A percentile compares a stretch with the other conserved stretches of the same genome.
Conservation (phyloP, 2,888 invertebrate genomes). For the Eudemis profundana region DNA sequence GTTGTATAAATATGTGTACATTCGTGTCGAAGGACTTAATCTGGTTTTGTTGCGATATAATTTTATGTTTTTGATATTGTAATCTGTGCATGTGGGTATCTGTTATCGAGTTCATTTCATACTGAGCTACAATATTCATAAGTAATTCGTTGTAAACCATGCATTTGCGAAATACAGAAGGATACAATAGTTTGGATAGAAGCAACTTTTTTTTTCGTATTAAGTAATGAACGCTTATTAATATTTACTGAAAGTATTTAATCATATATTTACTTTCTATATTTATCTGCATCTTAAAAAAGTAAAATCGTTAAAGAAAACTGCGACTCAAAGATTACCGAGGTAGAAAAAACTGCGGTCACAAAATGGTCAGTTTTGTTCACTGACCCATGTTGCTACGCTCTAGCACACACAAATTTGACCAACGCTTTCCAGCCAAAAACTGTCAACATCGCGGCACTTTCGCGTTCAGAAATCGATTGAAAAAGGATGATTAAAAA, state of each 20-base stretch:
- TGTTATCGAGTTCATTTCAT: too few species aligned
- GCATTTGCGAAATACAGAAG: too few species aligned
- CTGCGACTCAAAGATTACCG: too few species aligned
- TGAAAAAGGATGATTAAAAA: constrained; percentile 57
- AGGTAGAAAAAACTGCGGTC: neutral
- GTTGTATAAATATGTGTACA: neutral
- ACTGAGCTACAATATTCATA: too few species aligned
- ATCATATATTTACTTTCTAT: neutral
- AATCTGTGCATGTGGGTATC: neutral
- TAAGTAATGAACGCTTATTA: too few species aligned
- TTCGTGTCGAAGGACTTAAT: neutral
- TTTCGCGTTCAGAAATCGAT: constrained; percentile 50
- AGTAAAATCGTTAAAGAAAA: neutral
- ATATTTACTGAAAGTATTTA: too few species aligned
- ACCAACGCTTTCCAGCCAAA: constrained; percentile 36
- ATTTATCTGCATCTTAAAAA: neutral
- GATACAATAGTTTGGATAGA: too few species aligned
- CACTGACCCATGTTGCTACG: constrained; percentile 5
- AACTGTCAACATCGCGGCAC: constrained; percentile 46
- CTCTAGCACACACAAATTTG: constrained; percentile 15
- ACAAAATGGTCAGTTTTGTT: constrained; percentile 3
- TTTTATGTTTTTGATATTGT: neutral
- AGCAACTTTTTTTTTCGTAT: too few species aligned
- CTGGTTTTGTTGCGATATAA: neutral
- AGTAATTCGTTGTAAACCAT: too few species aligned